These are phyloP conservation scores for Scyliorhinus canicula DNA, from an alignment of 2,797 vertebrate genomes.

Conservation along the genomic window DNA sequence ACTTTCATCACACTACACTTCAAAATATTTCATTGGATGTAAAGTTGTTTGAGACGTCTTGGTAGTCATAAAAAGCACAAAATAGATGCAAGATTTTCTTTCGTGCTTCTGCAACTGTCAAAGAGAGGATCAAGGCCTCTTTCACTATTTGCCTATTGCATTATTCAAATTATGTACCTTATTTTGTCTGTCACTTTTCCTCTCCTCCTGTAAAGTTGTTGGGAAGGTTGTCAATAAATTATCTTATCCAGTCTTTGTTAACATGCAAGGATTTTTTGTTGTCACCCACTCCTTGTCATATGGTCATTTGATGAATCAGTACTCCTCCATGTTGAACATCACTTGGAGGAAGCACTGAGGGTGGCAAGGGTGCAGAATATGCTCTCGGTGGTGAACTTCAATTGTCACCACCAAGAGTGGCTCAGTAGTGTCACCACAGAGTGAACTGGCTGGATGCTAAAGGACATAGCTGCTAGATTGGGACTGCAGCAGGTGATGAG, in stretches of 20 bases:
- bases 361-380: no score
- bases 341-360: no score
- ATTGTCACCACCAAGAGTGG: no score
- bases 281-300: not conserved
- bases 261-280: not conserved
- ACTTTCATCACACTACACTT: no score
- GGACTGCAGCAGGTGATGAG: no score
- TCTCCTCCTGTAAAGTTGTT: not conserved
- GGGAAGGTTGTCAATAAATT: not conserved
- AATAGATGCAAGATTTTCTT: not conserved
- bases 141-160: not conserved
- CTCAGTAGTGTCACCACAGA: no score
- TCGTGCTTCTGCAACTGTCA: not conserved
- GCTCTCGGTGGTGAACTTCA: no score
- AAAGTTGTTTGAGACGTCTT: not conserved
- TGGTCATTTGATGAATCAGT: not conserved
- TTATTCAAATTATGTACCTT: not conserved
- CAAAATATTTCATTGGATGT: not conserved
- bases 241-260: not conserved
- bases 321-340: no score
- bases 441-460: no score
- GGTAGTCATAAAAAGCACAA: not conserved
- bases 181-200: not conserved
- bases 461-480: no score
- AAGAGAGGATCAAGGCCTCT: not conserved